Base-by-base conservation (phyloP, 2,888 invertebrate species). In the Acrobasis repandana region DNA sequence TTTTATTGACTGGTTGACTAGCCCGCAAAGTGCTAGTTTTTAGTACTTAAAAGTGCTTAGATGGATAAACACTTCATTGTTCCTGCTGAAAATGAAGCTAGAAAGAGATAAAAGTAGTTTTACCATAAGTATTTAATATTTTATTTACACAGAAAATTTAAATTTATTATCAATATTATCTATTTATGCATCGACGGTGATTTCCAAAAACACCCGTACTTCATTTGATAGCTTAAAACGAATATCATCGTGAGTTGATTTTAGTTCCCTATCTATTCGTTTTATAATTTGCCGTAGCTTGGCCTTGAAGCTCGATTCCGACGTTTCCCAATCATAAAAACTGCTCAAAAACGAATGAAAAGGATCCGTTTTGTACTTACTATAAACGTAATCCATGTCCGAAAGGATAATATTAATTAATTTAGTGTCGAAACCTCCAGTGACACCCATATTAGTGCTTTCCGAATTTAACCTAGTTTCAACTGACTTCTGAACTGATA, bases 321-420 rank as follows among this genome's bases (percentile, higher is more conserved):
- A 57, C 16, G 64, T 71, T 0, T 65, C 34, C 82, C 85, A 82
- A 18, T 74, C 74, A 16, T 69, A 70, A 38, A 80, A 78, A 47
- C 71, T 72, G 1, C 67, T 70, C 46, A 86, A 60, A 62, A 86
- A 85, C 4, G 58, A 60, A 49, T 74, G 73, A 61, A 87, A 87
- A 0, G 79, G 80, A 46, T 80, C 77, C 0, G 66, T 56, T 20
- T 73, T 80, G 0, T 69, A 65, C 14, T 70, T 76, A 47, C 74
- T 74, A 38, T 81, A 88, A 49, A 84, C 71, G 52, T 83, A 77
- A 64, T 90, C 89, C 73, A 90, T 68, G 63, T 90, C 88, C 5
- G 88, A 88, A 8, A 90, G 63, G 62, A 89, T 86, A 0, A 71
- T 71, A 50, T 85, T 73, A 0, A 86, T 66, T 47, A 90, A 62